phyloP scores from a whole-genome alignment of 2,113 vertebrate genomes.

The Thunnus maccoyii region DNA sequence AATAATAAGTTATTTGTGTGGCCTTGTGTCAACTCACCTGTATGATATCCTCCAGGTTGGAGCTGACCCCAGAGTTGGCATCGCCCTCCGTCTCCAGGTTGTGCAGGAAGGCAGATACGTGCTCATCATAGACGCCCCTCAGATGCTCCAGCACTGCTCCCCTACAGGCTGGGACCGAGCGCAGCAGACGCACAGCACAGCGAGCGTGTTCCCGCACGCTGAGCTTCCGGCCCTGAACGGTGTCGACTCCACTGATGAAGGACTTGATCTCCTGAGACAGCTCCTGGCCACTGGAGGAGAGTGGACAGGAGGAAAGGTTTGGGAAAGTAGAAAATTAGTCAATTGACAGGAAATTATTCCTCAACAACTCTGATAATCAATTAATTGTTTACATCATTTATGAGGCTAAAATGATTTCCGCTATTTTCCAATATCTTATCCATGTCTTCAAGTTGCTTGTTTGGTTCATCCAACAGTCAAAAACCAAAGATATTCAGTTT shows the following conservation, averaged over 20 bases:
- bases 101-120: conserved; percentile 89
- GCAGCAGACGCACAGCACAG: conserved; percentile 91
- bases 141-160: conserved; percentile 93
- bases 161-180: conserved; percentile 91
- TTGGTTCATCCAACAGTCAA: background rate
- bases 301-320: background rate
- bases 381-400: too few species aligned
- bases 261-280: conserved; percentile 93
- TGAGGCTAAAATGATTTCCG: too few species aligned
- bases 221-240: conserved; percentile 89
- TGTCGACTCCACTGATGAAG: conserved; percentile 91
- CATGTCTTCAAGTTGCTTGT: too few species aligned
- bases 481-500: background rate
- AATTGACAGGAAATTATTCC: background rate
- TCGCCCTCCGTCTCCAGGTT: conserved; percentile 82
- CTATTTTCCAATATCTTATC: too few species aligned
- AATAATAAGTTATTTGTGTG: background rate
- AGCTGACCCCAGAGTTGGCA: conserved; percentile 68
- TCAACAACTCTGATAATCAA: too few species aligned
- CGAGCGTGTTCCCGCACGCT: conserved; percentile 91
- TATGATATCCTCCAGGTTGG: conserved; percentile 92
- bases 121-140: conserved; percentile 92
- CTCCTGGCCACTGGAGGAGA: conserved; percentile 87
- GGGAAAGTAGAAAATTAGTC: background rate
- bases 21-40: conserved; percentile 58